These are phyloP conservation scores for Rhea americana DNA, from an alignment of 2,113 vertebrate genomes.

Conservation along the genomic window DNA sequence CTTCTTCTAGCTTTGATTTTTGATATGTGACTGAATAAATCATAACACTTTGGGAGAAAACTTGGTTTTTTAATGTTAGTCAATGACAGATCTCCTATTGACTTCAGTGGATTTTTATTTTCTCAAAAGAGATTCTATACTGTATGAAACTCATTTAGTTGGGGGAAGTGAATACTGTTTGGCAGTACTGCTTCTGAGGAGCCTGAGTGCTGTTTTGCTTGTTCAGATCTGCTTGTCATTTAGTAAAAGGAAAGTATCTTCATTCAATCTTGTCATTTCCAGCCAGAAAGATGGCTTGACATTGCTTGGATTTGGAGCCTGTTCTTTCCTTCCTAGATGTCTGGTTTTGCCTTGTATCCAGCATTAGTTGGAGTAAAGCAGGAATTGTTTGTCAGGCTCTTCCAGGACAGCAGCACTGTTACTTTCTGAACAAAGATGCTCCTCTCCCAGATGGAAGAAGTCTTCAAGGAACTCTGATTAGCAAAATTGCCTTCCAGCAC, in stretches of 20 bases:
- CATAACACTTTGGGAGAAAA: not conserved
- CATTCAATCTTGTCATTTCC: not conserved
- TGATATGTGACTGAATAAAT: not conserved
- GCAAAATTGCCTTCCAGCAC: constrained; percentile 95
- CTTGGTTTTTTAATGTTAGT: not conserved
- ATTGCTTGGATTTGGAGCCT: not conserved
- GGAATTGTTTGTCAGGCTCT: constrained; percentile 81
- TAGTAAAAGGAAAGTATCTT: not conserved
- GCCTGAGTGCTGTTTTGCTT: accelerated
- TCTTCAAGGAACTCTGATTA: constrained; percentile 89
- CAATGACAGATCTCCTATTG: not conserved
- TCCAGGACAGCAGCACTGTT: constrained; percentile 97
- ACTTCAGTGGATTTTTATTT: not conserved
- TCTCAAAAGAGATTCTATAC: not conserved
- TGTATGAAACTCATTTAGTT: accelerated
- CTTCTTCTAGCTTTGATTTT: not conserved
- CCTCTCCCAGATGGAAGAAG: constrained; percentile 92
- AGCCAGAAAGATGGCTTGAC: not conserved
- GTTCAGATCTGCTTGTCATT: not conserved
- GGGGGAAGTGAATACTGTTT: accelerated
- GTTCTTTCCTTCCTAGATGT: not conserved
- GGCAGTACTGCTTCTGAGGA: not conserved
- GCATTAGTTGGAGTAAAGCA: not conserved
- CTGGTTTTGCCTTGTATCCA: not conserved
- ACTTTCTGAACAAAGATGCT: constrained; percentile 96